phyloP scores from a whole-genome alignment of 2,888 invertebrate species.

The Rhabditophanes sp. region DNA sequence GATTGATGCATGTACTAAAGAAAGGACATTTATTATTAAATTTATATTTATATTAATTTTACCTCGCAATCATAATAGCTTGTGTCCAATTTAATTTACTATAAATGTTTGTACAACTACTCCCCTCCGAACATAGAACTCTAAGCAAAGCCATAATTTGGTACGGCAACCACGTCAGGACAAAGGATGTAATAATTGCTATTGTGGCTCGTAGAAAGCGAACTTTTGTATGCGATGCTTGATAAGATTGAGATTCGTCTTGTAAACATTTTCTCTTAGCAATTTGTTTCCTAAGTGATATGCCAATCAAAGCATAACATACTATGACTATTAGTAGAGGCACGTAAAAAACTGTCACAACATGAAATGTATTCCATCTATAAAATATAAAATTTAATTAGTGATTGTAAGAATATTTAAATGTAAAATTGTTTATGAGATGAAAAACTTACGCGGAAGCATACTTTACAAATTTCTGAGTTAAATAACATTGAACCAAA shows the following conservation, averaged over 20 bases:
- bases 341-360: conserved; percentile 30
- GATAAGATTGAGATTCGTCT: conserved; percentile 13
- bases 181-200: conserved; percentile 28
- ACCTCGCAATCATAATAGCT: conserved; percentile 35
- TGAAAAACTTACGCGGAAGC: not conserved
- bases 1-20: no score
- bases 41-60: no score
- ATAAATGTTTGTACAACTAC: conserved; percentile 15
- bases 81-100: conserved; percentile 30
- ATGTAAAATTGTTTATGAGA: conserved; percentile 2
- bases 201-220: conserved; percentile 27
- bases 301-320: conserved; percentile 26
- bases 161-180: conserved; percentile 35
- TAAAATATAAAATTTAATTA: conserved; percentile 2
- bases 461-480: not conserved
- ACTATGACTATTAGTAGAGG: conserved; percentile 24
- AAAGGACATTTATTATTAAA: no score
- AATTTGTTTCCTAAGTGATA: conserved; percentile 15
- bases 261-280: conserved; percentile 16
- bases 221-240: conserved; percentile 16
- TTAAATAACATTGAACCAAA: conserved; percentile 23
- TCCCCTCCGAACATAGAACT: conserved; percentile 21
- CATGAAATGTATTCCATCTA: conserved; percentile 27
- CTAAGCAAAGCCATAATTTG: conserved; percentile 29
- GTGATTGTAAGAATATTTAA: not conserved